These are phyloP conservation scores for Cheirogaleus major DNA, from an alignment of 2,797 vertebrate species.

Conservation along the genomic window DNA sequence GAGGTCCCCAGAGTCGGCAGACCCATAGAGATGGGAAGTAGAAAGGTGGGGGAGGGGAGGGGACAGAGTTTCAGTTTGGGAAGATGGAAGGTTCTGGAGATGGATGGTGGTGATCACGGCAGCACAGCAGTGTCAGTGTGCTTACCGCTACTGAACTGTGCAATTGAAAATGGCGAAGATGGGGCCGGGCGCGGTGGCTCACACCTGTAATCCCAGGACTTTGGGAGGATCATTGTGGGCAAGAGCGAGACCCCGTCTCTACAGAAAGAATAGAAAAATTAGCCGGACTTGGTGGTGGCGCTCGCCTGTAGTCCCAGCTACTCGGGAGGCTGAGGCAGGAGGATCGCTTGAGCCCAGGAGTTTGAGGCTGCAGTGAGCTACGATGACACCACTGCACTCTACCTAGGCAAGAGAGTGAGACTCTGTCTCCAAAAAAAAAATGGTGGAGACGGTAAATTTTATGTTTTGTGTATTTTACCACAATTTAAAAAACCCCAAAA, in stretches of 20 bases:
- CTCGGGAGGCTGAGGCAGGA: neutral
- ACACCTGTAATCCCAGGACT: neutral
- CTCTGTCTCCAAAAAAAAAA: neutral
- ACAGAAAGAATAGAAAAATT: neutral
- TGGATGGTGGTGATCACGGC: fast-evolving
- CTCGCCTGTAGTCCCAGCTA: neutral
- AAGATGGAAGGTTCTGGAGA: neutral
- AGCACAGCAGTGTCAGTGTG: fast-evolving
- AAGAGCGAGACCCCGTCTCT: neutral
- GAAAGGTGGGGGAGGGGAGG: neutral
- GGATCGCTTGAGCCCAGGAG: neutral
- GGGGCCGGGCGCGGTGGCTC: fast-evolving
- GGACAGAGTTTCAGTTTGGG: fast-evolving
- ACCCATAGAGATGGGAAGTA: neutral
- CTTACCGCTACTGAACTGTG: fast-evolving
- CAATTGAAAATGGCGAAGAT: fast-evolving
- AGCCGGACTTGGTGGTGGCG: neutral
- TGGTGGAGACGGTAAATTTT: neutral
- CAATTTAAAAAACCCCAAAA: neutral
- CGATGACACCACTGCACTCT: neutral
- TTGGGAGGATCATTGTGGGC: neutral
- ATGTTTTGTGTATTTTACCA: fast-evolving
- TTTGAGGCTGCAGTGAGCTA: neutral
- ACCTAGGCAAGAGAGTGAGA: neutral
- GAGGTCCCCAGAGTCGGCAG: neutral